Evolutionary conservation across 1,140 invertebrate genomes (phyloP), one percentile per base, ranked within the genome.

Genomic region (Drosophila subpulchrella): DNA sequence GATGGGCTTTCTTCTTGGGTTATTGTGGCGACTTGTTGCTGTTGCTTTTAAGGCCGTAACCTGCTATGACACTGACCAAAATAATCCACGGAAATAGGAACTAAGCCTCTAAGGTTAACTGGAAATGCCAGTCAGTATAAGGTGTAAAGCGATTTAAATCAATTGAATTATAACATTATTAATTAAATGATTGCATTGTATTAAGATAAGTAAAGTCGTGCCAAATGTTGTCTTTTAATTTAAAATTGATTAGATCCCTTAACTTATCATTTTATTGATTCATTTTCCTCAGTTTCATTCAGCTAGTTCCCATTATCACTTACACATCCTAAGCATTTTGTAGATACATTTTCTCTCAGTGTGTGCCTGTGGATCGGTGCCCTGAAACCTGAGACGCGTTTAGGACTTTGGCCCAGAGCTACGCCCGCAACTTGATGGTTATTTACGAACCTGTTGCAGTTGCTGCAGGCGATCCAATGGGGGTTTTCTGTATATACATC

Each of bases 351-450:
- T 68, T 53, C 2, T 30, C 13, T 10, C 30, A 27, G 47, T 68
- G 65, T 66, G 32, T n/a, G 13, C 46, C 46, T 44, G 46, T 51
- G 32, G 38, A 51, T 51, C 60, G 60, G 8, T 68, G 72, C 66
- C 73, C 78, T 72, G 74, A 77, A 81, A 73, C 57, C 77, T 36
- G 55, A 75, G 65, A 15, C 66, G 50, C 68, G 81, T 47, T 85
- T 80, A 84, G 81, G 81, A 84, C 81, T 84, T 62, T 74, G 71
- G 75, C 75, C 59, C 60, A 48, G 47, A 63, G 55, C 71, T 78
- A 62, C 72, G 56, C 75, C 58, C 50, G 67, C 60, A 61, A 41
- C 56, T 75, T 68, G 44, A 60, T 55, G 47, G 17, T 62, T 57
- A 62, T 71, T 75, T 81, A 70, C 59, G 51, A 76, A 70, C 47